Evolutionary conservation across 2,113 vertebrate species (phyloP).

Genomic region (Syngnathus scovelli): DNA sequence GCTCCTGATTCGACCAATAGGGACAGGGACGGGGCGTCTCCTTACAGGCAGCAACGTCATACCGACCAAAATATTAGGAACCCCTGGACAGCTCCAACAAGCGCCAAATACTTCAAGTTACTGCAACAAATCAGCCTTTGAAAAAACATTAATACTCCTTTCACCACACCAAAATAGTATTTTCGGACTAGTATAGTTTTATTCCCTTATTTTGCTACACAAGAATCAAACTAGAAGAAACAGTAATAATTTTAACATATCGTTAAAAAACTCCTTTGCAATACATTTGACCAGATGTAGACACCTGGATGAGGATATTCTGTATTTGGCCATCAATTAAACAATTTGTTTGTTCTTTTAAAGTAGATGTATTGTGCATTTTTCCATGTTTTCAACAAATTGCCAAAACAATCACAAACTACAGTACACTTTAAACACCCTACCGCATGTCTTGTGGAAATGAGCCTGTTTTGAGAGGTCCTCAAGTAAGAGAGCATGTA

Average conservation of each 20-base stretch:
- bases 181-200: not conserved
- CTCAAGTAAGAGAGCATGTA: not conserved
- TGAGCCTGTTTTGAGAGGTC: not conserved
- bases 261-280: not conserved
- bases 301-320: not conserved
- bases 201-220: not conserved
- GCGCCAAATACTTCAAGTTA: not conserved
- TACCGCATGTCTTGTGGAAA: not conserved
- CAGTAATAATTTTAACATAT: not conserved
- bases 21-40: slow-evolving; percentile 5
- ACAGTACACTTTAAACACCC: not conserved
- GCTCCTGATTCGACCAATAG: slow-evolving; percentile 47
- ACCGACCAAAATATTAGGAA: not conserved
- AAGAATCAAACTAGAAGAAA: not conserved
- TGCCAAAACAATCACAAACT: not conserved
- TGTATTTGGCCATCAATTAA: not conserved
- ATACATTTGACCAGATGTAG: not conserved
- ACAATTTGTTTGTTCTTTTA: not conserved
- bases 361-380: not conserved
- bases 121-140: not conserved
- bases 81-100: not conserved
- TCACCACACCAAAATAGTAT: not conserved
- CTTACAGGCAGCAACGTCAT: not conserved
- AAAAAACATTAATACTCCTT: not conserved
- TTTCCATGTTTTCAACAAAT: not conserved